These are phyloP conservation scores for Pycnonotus jocosus DNA, from an alignment of 2,113 vertebrate genomes.

Conservation along the genomic window DNA sequence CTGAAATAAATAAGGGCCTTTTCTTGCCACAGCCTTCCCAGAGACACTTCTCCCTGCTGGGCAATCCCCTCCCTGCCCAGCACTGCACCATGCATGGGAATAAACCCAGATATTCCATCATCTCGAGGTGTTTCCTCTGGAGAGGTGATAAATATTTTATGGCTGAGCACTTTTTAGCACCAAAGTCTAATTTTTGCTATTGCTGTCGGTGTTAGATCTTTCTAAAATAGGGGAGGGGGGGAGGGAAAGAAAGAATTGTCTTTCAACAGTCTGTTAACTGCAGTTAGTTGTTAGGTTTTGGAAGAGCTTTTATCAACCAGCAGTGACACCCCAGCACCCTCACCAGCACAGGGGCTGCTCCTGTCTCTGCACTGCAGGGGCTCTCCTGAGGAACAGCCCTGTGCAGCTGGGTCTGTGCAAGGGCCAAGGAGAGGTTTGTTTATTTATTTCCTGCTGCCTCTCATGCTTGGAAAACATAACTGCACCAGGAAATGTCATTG, in stretches of 20 bases:
- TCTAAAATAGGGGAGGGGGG: not conserved
- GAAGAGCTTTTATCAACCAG: not conserved
- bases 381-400: not conserved
- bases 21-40: not conserved
- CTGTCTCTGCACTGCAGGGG: not conserved
- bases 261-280: not conserved
- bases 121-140: not conserved
- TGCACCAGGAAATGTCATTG: not conserved
- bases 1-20: conserved; percentile 35
- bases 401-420: not conserved
- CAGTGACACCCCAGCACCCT: not conserved
- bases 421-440: not conserved
- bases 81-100: not conserved
- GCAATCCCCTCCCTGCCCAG: conserved; percentile 4
- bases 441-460: not conserved
- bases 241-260: not conserved
- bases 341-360: not conserved
- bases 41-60: not conserved
- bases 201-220: not conserved
- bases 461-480: not conserved
- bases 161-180: not conserved
- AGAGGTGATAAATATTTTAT: not conserved
- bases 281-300: not conserved
- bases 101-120: not conserved
- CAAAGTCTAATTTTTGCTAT: not conserved